Percentiles rank a stretch among this genome's conserved stretches.
These are phyloP conservation scores for Gastrophysa polygoni DNA, from an alignment of 2,888 invertebrate genomes.

Conservation along the genomic window DNA sequence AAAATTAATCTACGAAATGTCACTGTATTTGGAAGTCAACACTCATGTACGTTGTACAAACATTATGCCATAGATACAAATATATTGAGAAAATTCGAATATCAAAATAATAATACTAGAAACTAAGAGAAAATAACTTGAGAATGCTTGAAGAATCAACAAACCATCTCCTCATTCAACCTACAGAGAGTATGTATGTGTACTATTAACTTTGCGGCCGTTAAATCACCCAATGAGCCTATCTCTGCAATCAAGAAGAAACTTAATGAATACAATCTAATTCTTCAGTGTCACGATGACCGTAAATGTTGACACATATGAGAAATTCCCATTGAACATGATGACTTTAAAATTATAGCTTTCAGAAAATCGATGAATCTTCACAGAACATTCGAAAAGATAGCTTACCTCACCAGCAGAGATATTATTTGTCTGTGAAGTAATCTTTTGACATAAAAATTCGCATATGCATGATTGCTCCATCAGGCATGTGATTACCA, in stretches of 20 bases:
- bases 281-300: neutral
- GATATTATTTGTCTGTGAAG: slow-evolving; percentile 14
- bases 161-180: no score
- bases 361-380: neutral
- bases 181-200: no score
- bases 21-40: no score
- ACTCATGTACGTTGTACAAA: no score
- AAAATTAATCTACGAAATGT: no score
- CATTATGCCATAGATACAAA: no score
- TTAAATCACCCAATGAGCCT: no score
- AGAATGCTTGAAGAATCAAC: no score
- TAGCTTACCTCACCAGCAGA: neutral
- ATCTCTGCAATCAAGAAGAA: neutral
- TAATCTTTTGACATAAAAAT: slow-evolving; percentile 16
- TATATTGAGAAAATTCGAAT: no score
- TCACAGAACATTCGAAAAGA: neutral
- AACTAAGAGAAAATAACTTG: no score
- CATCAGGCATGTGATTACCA: slow-evolving; percentile 23
- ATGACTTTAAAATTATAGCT: neutral
- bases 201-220: no score
- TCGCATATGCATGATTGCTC: slow-evolving; percentile 16
- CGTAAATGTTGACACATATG: neutral
- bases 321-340: neutral
- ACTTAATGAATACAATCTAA: neutral
- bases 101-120: no score